Conservation (phyloP, 1,140 invertebrate species). For the Wiebesia pumilae region DNA sequence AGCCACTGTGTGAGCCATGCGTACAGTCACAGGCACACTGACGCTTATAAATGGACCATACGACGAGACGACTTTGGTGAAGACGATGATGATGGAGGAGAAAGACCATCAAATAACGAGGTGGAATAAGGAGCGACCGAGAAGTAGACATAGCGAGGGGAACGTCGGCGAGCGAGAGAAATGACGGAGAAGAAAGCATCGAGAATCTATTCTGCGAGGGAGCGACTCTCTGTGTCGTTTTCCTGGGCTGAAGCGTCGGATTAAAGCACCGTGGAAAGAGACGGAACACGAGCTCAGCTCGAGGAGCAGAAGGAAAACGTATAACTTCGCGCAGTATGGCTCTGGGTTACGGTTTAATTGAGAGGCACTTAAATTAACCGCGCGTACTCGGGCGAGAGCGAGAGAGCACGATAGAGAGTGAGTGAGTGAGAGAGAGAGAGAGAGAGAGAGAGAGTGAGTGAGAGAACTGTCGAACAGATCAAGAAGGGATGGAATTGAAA, state of each 20-base stretch:
- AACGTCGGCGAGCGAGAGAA: constrained; percentile 27
- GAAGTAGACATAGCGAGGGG: too few species aligned
- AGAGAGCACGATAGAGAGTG: not conserved
- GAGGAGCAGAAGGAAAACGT: not conserved
- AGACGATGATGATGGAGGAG: constrained; percentile 38
- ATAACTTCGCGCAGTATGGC: constrained; percentile 30
- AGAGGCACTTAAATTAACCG: constrained; percentile 51
- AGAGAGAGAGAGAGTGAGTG: not conserved
- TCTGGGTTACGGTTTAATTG: constrained; percentile 53
- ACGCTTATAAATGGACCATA: not conserved
- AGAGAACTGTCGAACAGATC: not conserved
- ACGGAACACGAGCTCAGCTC: not conserved
- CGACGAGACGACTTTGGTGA: constrained; percentile 25
- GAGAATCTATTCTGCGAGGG: constrained; percentile 37
- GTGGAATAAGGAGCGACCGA: constrained; percentile 34
- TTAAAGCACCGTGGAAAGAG: constrained; percentile 30
- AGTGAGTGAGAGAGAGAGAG: not conserved
- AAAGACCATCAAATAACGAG: constrained; percentile 47
- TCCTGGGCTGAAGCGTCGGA: not conserved
- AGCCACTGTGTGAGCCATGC: not conserved
- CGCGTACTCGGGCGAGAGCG: constrained; percentile 15
- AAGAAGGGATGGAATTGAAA: constrained; percentile 26
- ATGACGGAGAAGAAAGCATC: constrained; percentile 29
- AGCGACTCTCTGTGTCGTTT: not conserved
- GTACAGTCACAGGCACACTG: not conserved